Evolutionary conservation across 2,888 invertebrate species (phyloP), one percentile per base, ranked within the genome.

Genomic region (Volucella bombylans): DNA sequence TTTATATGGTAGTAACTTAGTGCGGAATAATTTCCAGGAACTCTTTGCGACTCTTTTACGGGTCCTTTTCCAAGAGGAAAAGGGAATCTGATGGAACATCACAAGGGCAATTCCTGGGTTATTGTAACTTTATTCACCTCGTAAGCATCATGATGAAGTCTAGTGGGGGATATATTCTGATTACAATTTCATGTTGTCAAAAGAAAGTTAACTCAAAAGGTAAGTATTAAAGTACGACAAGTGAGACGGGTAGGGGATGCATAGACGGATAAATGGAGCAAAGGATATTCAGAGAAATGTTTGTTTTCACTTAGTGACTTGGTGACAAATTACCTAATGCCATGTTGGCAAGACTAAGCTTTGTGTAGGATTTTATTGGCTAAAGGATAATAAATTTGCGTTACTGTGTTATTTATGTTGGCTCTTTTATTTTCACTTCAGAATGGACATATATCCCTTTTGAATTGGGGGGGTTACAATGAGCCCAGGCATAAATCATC

Each of bases 281-380:
- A 61, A 50, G 59, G 43, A 61, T 59, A 69, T n/a, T 43, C 12
- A 43, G 23, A 43, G 31, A 68, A 55, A 8, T 45, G 31, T 31
- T 31, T 14, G 18, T 45, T 49, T 59, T 69, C 59, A 50, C 59
- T 71, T 49, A 59, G 49, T 14, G 39, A 49, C 47, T 23, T 11
- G 18, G 47, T 47, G 41, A 71, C 71, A 71, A 71, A 71, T 61
- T 71, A 59, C 71, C 50, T 50, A 61, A 50, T 71, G 55, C 23
- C 18, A 9, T 50, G 71, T 14, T 61, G 41, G 43, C 41, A 31
- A 18, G 23, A 12, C 23, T n/a, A 39, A 38, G 1, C n/a, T 38
- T 57, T 57, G n/a, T 18, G 15, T 9, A 1, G 55, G 38, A 57
- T 57, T 49, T 39, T 11, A 57, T 49, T 57, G 15, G 57, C 38